Evolutionary conservation across 2,113 vertebrate genomes (phyloP).

Genomic region (Neomonachus schauinslandi): DNA sequence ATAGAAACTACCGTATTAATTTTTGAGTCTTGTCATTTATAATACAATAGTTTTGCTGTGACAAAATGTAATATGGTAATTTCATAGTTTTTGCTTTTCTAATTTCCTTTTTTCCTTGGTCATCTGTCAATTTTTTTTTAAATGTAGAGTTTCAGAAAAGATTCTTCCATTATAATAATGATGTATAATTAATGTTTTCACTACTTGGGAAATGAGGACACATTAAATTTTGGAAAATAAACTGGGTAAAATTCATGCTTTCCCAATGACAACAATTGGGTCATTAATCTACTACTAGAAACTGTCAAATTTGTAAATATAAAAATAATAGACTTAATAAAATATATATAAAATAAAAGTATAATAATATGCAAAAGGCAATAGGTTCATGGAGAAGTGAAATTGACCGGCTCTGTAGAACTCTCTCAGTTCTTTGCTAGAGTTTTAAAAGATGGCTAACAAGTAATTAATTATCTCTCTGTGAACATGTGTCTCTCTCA

Average conservation of each 20-base stretch:
- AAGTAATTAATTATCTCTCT: neutral
- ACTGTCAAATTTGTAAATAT: neutral
- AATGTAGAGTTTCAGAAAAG: neutral
- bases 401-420: neutral
- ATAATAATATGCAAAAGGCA: neutral
- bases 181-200: neutral
- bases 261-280: neutral
- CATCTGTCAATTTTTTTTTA: neutral
- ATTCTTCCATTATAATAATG: neutral
- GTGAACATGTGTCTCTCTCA: neutral
- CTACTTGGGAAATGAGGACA: neutral
- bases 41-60: neutral
- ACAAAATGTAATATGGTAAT: neutral
- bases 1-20: neutral
- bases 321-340: neutral
- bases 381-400: neutral
- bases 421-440: neutral
- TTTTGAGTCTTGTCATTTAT: neutral
- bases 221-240: neutral
- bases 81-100: neutral
- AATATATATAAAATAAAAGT: neutral
- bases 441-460: neutral
- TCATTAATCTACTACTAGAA: neutral
- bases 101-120: neutral
- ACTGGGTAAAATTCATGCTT: neutral